These are phyloP conservation scores for Epicauta chinensis DNA, from an alignment of 1,140 invertebrate genomes.

Conservation along the genomic window DNA sequence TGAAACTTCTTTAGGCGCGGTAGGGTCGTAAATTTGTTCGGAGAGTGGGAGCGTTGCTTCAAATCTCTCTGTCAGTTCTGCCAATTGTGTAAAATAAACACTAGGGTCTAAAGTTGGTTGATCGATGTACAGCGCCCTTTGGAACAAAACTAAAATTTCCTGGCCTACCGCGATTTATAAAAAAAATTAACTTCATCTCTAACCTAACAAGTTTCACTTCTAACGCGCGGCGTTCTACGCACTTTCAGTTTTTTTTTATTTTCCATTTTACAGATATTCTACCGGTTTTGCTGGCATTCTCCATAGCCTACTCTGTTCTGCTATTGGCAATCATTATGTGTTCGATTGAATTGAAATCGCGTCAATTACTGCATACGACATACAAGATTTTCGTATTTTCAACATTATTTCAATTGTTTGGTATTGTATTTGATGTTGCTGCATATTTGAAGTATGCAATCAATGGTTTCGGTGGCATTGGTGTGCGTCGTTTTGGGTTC, in stretches of 20 bases:
- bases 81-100: no score
- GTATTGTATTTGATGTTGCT: slow-evolving; percentile 58
- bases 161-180: no score
- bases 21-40: no score
- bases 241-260: not conserved
- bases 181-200: no score
- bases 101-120: no score
- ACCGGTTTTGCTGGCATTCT: slow-evolving; percentile 59
- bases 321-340: slow-evolving; percentile 57
- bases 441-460: slow-evolving; percentile 66
- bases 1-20: no score
- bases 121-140: no score
- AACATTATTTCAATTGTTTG: slow-evolving; percentile 55
- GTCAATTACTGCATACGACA: slow-evolving; percentile 78
- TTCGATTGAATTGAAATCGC: slow-evolving; percentile 61
- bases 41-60: no score
- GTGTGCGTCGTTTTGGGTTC: slow-evolving; percentile 56
- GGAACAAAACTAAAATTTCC: no score
- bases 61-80: no score
- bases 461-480: slow-evolving; percentile 55
- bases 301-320: slow-evolving; percentile 57
- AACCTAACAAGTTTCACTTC: no score
- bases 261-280: slow-evolving; percentile 58
- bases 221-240: slow-evolving; percentile 8
- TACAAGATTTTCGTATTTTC: slow-evolving; percentile 80